Evolutionary conservation across 2,113 vertebrate genomes (phyloP).

Genomic region (Centropus unirufus): DNA sequence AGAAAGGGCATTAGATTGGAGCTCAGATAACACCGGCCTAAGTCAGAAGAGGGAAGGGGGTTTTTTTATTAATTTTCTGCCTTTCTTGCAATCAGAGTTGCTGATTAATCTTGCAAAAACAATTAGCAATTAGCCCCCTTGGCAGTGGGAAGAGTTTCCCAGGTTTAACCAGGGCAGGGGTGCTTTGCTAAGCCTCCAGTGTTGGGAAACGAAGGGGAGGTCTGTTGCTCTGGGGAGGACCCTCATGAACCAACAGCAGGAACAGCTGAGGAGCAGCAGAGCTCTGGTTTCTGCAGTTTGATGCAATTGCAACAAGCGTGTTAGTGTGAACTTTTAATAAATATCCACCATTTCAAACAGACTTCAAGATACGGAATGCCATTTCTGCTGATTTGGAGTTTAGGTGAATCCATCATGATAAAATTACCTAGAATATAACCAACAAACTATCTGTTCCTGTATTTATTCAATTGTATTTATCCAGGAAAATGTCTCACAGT

Average conservation of each 20-base stretch:
- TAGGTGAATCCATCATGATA: neutral
- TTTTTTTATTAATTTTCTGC: neutral
- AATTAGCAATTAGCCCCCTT: neutral
- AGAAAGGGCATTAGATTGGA: neutral
- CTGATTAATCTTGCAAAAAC: neutral
- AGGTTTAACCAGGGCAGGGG: neutral
- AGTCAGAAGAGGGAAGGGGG: neutral
- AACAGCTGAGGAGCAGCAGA: neutral
- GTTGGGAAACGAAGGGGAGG: neutral
- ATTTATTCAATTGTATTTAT: neutral
- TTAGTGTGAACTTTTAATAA: neutral
- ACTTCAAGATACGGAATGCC: neutral
- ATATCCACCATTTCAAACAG: neutral
- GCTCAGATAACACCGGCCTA: neutral
- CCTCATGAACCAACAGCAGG: neutral
- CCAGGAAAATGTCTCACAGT: neutral
- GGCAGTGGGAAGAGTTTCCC: neutral
- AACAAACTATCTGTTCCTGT: neutral
- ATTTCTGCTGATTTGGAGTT: neutral
- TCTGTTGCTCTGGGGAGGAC: neutral
- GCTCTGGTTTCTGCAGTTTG: neutral
- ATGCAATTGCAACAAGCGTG: neutral
- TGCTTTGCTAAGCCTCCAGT: neutral
- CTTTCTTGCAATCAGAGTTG: neutral
- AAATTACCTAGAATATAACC: neutral